Conservation (phyloP, 2,113 vertebrate species). For the Stercorarius parasiticus region DNA sequence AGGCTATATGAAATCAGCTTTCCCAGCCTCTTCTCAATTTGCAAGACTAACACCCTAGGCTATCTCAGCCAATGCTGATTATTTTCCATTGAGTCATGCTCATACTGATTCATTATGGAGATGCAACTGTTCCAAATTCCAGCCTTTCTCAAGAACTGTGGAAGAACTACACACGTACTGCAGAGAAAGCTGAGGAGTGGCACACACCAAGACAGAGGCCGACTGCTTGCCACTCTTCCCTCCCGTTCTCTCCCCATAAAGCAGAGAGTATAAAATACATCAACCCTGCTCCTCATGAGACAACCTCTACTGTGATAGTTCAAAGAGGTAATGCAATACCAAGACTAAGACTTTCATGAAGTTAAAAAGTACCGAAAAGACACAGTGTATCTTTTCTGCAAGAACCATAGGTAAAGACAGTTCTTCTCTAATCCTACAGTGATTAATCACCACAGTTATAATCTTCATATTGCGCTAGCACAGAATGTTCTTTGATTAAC, state of each 20-base stretch:
- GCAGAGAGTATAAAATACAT: neutral
- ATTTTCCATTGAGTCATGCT: slow-evolving; percentile 36
- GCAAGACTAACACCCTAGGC: neutral
- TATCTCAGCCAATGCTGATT: neutral
- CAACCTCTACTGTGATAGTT: neutral
- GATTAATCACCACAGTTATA: neutral
- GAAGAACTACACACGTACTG: neutral
- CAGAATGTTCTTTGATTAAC: neutral
- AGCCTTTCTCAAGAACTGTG: neutral
- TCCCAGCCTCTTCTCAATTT: neutral
- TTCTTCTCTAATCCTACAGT: neutral
- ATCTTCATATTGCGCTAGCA: neutral
- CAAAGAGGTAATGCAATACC: neutral
- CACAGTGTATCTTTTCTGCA: neutral
- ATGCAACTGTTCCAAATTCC: slow-evolving; percentile 15
- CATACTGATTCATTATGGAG: neutral
- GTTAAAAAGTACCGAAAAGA: neutral
- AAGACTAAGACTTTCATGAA: neutral
- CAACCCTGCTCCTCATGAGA: neutral
- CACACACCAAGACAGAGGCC: neutral
- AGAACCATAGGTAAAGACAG: neutral
- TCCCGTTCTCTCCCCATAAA: neutral
- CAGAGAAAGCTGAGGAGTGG: neutral
- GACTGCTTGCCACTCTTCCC: neutral
- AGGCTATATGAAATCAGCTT: neutral